Percentiles rank a stretch among this genome's conserved stretches.
Conservation (phyloP, 2,113 vertebrate genomes). For the Microcebus tavaratra region DNA sequence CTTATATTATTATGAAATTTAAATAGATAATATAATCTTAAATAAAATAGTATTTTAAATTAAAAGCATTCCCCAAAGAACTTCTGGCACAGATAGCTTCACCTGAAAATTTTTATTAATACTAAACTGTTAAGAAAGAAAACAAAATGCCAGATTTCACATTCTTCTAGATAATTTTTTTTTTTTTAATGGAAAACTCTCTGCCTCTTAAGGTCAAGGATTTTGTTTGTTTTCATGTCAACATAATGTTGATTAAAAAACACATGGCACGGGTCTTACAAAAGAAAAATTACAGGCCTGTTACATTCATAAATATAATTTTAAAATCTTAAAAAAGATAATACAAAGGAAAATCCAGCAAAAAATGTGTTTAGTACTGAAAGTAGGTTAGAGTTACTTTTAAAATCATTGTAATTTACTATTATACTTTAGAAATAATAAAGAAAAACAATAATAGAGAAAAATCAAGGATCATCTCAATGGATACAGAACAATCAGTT, state of each 20-base stretch:
- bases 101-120: neutral
- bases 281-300: neutral
- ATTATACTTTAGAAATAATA: too few species aligned
- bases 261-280: neutral
- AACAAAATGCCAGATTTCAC: neutral
- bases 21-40: neutral
- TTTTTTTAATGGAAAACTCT: neutral
- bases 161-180: neutral
- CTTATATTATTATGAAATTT: neutral
- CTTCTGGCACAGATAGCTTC: neutral
- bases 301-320: neutral
- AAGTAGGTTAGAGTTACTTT: neutral
- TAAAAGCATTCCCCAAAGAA: neutral
- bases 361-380: neutral
- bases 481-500: neutral
- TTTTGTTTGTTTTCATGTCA: neutral
- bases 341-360: neutral
- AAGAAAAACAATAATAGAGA: neutral
- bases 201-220: neutral
- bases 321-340: neutral
- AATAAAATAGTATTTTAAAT: neutral
- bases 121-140: neutral
- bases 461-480: neutral
- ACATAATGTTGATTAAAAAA: neutral
- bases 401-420: neutral